Evolutionary conservation across 2,113 vertebrate species (phyloP), one percentile per base, ranked within the genome.

Genomic region (Larimichthys polyactis): DNA sequence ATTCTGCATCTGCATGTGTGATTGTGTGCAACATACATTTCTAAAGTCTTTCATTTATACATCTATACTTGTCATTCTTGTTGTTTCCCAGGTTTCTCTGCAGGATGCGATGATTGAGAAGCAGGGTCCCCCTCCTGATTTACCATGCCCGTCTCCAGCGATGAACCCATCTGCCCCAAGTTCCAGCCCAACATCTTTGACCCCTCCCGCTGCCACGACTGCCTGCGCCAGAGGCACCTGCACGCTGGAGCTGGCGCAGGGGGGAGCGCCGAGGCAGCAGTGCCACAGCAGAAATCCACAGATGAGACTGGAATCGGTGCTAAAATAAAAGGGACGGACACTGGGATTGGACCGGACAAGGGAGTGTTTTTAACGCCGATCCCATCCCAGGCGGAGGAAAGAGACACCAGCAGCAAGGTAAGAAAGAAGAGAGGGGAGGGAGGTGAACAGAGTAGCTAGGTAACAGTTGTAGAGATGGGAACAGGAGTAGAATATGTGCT

Each of bases 161-260:
- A 94, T 19, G 92, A 95, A 1, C 81, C 79, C 46, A 81, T 93
- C 19, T 96, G 96, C 73, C 91, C 95, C 81, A 92, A 94, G 89
- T 97, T 95, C 71, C 94, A 97, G 93, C 95, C 96, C 88, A 96
- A 95, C 82, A 64, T 96, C 89, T 96, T 97, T 82, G 94, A 96
- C 90, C 95, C 95, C 89, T 95, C 93, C 87, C 92, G 95, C 87
- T 97, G 96, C 94, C 96, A 96, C 64, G 95, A 96, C 84, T 97
- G 97, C 85, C 94, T 96, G 71, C 93, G 91, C 78, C 94, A 95
- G 0, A 91, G 91, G 71, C 94, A 90, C 84, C 95, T 94, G 82
- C 96, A 96, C 68, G 44, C 90, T 3, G 55, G 94, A 67, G 44
- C 90, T 4, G 55, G 94, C 54, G 79, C 92, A 32, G 85, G 69